Base-by-base conservation (phyloP, 2,797 vertebrate species). In the Vireo griseus region DNA sequence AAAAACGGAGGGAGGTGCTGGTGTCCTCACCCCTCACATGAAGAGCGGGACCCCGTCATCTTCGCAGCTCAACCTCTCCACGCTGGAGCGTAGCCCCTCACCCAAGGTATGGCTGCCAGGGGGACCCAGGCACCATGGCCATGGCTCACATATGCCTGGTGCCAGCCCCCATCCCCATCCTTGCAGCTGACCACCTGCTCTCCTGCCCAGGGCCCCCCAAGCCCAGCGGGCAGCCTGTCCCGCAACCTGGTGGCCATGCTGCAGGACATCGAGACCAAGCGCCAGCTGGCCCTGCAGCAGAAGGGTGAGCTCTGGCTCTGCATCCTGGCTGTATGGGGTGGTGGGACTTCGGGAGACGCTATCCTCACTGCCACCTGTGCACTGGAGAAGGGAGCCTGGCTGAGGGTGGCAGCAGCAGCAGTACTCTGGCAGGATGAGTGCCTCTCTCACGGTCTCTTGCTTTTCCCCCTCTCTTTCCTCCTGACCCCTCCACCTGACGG, bases 211-310 rank as follows among this genome's bases (percentile, higher is more conserved):
- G 73, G 79, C 22, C 61, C 69, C 50, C 77, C 74, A 31, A 98
- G 98, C 88, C 98, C 98, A 16, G 98, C 98, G 0, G 98, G 98
- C 94, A 99, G 99, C 93, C 98, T 99, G 81, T 99, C 99, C 71
- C 98, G 99, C 75, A 99, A 98, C 97, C 98, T 99, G 96, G 98
- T 98, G 5, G 98, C 98, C 75, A 99, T 99, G 0, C 98, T 99
- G 96, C 99, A 99, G 97, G 99, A 99, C 98, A 99, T 99, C 1
- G 99, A 99, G 98, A 98, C 97, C 95, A 99, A 99, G 97, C 98
- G 99, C 63, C 99, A 99, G 97, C 98, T 99, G 72, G 99, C 99
- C 87, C 97, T 99, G 92, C 99, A 99, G 97, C 99, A 99, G 98
- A 99, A 99, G 98, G 99, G 99, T 99, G 96, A 97, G 91, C 47